Conservation (phyloP, 2,113 vertebrate genomes). For the Myiopsitta monachus region DNA sequence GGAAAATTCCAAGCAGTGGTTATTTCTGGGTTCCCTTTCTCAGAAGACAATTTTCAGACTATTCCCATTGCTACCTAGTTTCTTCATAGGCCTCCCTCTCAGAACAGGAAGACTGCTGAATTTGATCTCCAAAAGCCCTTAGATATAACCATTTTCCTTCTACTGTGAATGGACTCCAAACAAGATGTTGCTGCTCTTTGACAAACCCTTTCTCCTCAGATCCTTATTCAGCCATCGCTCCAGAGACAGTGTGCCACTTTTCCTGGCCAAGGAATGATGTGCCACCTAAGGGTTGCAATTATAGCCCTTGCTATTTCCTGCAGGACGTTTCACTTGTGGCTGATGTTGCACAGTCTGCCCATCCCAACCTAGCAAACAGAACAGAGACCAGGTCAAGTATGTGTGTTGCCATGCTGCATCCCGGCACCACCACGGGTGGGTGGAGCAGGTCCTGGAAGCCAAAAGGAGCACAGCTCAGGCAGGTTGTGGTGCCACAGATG, state of each 20-base stretch:
- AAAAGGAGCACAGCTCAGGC: background rate
- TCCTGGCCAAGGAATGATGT: background rate
- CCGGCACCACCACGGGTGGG: background rate
- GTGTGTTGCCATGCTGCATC: background rate
- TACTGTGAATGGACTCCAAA: background rate
- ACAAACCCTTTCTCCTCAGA: background rate
- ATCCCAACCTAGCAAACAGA: background rate
- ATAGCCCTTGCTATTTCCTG: background rate
- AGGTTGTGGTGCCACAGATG: background rate
- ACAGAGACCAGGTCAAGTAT: background rate
- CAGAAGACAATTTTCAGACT: background rate
- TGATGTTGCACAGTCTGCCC: background rate
- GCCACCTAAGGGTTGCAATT: background rate
- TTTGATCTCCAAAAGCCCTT: background rate
- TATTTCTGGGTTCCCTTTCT: background rate
- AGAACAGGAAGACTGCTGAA: background rate
- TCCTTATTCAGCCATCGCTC: background rate
- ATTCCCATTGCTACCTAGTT: background rate
- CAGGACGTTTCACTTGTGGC: background rate
- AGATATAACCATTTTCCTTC: background rate
- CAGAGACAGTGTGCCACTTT: rapidly evolving
- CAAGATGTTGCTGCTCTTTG: background rate
- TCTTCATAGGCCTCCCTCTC: background rate
- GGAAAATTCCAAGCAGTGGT: background rate
- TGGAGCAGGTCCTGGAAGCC: background rate